Percentiles rank a stretch among this genome's conserved stretches.
Conservation (phyloP, 2,113 vertebrate species). For the Eleginops maclovinus region DNA sequence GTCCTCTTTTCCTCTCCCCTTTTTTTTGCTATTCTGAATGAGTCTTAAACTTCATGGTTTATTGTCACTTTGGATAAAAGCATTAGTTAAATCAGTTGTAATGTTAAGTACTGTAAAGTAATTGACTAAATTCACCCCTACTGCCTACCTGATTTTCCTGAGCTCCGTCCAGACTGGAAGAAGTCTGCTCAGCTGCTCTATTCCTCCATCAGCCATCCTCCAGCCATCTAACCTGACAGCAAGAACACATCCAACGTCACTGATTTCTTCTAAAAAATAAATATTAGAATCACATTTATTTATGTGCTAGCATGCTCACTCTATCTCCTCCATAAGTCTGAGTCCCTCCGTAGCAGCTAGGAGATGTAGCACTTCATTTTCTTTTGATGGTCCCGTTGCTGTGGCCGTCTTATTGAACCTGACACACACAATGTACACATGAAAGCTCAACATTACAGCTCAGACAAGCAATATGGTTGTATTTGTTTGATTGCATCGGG, state of each 20-base stretch:
- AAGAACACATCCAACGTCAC: background rate
- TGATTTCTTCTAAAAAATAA: background rate
- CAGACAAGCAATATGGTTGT: no score
- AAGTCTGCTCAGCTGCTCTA: constrained; percentile 77
- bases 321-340: constrained; percentile 80
- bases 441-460: background rate
- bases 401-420: constrained; percentile 82
- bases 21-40: no score
- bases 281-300: background rate
- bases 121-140: background rate
- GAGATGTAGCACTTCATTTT: constrained; percentile 59
- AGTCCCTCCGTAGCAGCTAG: constrained; percentile 75
- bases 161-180: constrained; percentile 83
- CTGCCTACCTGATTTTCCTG: constrained; percentile 84
- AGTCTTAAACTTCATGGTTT: no score
- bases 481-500: no score
- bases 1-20: no score
- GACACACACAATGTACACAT: constrained; percentile 52
- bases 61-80: no score
- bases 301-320: constrained; percentile 74
- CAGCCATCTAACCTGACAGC: constrained; percentile 86
- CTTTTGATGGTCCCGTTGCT: background rate
- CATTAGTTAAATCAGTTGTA: no score
- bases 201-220: constrained; percentile 82
- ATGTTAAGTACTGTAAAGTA: no score